A percentile compares a stretch with the other conserved stretches of the same genome.
These are phyloP conservation scores for Coleophora flavipennella DNA, from an alignment of 2,888 invertebrate species.

Conservation along the genomic window DNA sequence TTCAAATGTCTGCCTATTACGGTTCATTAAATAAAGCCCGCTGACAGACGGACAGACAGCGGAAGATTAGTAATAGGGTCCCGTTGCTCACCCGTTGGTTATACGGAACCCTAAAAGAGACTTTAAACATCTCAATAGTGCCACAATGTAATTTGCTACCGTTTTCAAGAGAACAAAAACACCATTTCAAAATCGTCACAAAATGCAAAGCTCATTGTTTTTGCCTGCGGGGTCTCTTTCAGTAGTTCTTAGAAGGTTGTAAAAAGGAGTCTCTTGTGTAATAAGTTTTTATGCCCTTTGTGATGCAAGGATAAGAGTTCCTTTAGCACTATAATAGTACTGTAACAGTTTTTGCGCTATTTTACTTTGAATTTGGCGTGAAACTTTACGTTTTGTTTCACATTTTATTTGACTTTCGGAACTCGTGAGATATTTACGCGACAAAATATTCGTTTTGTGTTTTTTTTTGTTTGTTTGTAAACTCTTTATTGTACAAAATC, in stretches of 20 bases:
- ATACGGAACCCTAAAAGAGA: too few relatives aligned
- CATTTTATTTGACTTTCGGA: too few relatives aligned
- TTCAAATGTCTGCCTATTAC: too few relatives aligned
- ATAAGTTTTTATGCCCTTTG: slow-evolving; percentile 44
- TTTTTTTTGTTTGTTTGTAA: too few relatives aligned
- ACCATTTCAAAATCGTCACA: slow-evolving; percentile 30
- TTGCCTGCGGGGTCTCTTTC: slow-evolving; percentile 36
- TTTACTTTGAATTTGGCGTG: slow-evolving; percentile 21
- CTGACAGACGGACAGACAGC: too few relatives aligned
- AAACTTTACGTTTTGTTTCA: slow-evolving; percentile 24
- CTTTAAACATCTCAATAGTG: slow-evolving; percentile 18
- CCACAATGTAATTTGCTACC: slow-evolving; percentile 41
- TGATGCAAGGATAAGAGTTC: slow-evolving; percentile 28
- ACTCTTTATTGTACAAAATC: too few relatives aligned
- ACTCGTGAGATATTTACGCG: too few relatives aligned
- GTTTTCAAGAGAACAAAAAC: slow-evolving; percentile 26
- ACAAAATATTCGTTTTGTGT: too few relatives aligned
- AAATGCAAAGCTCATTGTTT: slow-evolving; percentile 34
- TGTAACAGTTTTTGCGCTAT: slow-evolving; percentile 22
- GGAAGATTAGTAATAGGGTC: too few relatives aligned
- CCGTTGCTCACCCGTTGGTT: too few relatives aligned
- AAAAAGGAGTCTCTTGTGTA: slow-evolving; percentile 30
- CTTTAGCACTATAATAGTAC: slow-evolving; percentile 20
- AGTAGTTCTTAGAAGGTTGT: slow-evolving; percentile 30
- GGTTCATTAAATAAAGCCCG: too few relatives aligned